Conservation (phyloP, 2,888 invertebrate species). For the Netelia melanura region DNA sequence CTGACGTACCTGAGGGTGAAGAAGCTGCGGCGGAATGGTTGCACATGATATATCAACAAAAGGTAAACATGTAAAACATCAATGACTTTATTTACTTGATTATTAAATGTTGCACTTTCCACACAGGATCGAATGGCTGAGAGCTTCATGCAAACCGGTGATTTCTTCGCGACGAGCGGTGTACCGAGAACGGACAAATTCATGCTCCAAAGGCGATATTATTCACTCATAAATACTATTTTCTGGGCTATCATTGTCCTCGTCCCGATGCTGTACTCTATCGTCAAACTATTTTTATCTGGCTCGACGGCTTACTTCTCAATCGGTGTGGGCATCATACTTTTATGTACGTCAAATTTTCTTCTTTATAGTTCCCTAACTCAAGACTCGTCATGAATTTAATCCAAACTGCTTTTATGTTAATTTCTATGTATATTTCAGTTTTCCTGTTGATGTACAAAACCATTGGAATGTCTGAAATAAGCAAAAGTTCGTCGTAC, state of each 20-base stretch:
- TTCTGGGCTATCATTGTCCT: slow-evolving; percentile 90
- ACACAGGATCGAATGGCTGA: slow-evolving; percentile 90
- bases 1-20: slow-evolving; percentile 92
- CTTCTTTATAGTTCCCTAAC: slow-evolving; percentile 10
- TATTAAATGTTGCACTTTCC: slow-evolving; percentile 21
- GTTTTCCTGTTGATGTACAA: slow-evolving; percentile 92
- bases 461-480: slow-evolving; percentile 93
- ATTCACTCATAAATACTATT: slow-evolving; percentile 90
- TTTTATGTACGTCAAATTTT: slow-evolving; percentile 89
- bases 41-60: slow-evolving; percentile 92
- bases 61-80: slow-evolving; percentile 86
- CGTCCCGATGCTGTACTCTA: slow-evolving; percentile 90
- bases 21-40: slow-evolving; percentile 92
- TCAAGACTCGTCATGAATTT: neutral
- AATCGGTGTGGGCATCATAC: slow-evolving; percentile 89
- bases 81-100: slow-evolving; percentile 30
- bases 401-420: slow-evolving; percentile 17
- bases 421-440: slow-evolving; percentile 85
- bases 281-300: slow-evolving; percentile 89
- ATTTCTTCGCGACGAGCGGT: slow-evolving; percentile 92
- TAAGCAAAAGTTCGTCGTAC: slow-evolving; percentile 93
- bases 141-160: slow-evolving; percentile 91
- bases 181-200: slow-evolving; percentile 88
- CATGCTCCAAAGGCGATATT: slow-evolving; percentile 87
- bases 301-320: slow-evolving; percentile 90